These are phyloP conservation scores for Archips xylosteana DNA, from an alignment of 2,888 invertebrate genomes.

Conservation along the genomic window DNA sequence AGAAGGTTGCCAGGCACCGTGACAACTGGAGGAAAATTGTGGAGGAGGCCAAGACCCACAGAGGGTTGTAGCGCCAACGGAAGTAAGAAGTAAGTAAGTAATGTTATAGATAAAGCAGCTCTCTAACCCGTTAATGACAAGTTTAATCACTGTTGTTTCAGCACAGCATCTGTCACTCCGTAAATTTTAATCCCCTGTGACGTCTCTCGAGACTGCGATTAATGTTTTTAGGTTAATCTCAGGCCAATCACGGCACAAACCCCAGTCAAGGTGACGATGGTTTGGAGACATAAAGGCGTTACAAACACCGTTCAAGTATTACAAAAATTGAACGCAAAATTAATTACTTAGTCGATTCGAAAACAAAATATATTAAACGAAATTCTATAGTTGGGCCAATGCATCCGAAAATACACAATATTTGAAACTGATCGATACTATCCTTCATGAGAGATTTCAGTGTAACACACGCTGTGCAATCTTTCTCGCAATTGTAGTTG, in stretches of 20 bases:
- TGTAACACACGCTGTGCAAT: not conserved
- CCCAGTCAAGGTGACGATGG: constrained; percentile 26
- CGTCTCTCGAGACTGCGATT: constrained; percentile 38
- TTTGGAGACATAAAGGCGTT: not conserved
- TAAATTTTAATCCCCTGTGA: constrained; percentile 40
- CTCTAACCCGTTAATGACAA: constrained; percentile 32
- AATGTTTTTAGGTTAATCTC: constrained; percentile 37
- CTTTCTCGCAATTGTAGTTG: not conserved
- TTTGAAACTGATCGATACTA: constrained; percentile 66
- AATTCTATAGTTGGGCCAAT: constrained; percentile 46
- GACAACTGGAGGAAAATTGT: too few species aligned
- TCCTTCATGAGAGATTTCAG: constrained; percentile 22
- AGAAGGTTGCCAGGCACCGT: too few species aligned
- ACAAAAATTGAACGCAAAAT: too few species aligned
- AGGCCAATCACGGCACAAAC: constrained; percentile 30
- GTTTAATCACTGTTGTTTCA: constrained; percentile 42
- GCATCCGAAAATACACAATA: constrained; percentile 62
- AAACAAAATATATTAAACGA: not conserved
- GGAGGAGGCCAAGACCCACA: too few species aligned
- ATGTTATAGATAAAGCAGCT: constrained; percentile 8
- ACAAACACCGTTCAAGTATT: not conserved
- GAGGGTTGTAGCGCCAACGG: too few species aligned
- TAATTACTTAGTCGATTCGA: not conserved
- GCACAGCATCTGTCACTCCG: constrained; percentile 39
- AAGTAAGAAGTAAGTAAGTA: too few species aligned